Evolutionary conservation across 35 echinoderm and acorn worm genomes (phyloP).

Genomic region (Apostichopus californicus): DNA sequence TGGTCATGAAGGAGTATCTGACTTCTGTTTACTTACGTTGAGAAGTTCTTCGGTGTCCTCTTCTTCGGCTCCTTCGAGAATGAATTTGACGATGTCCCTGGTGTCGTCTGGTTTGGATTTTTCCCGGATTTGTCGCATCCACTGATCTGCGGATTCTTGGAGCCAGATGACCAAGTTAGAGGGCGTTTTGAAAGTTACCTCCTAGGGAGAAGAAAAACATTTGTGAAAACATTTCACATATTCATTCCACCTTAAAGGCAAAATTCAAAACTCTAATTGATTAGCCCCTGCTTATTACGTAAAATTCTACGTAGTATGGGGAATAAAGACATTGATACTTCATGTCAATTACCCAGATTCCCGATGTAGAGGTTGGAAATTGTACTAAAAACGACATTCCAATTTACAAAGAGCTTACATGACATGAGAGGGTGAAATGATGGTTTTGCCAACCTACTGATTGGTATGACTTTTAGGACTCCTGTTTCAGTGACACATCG

Average conservation of each 20-base stretch:
- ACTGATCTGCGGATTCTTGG: not conserved
- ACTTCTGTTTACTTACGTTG: conserved; percentile 29
- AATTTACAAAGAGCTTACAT: too few relatives aligned
- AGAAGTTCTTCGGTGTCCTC: conserved; percentile 19
- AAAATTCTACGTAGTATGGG: too few relatives aligned
- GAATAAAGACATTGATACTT: too few relatives aligned
- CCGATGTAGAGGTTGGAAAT: too few relatives aligned
- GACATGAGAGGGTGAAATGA: too few relatives aligned
- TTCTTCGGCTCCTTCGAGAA: conserved; percentile 10
- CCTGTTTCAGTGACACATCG: too few relatives aligned
- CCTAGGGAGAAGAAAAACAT: not conserved
- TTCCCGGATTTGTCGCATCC: not conserved
- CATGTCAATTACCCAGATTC: too few relatives aligned
- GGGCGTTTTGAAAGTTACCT: conserved; percentile 6
- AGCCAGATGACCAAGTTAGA: not conserved
- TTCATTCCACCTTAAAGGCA: not conserved
- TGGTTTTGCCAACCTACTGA: too few relatives aligned
- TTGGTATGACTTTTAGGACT: too few relatives aligned
- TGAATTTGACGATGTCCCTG: conserved; percentile 15
- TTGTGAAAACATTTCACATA: conserved; percentile 14
- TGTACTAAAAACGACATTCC: too few relatives aligned
- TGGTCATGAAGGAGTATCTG: not conserved
- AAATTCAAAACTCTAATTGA: not conserved
- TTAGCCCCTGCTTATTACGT: too few relatives aligned
- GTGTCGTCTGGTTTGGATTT: not conserved